These are phyloP conservation scores for Drosophila kambysellisi DNA, from an alignment of 2,888 invertebrate species.

Conservation along the genomic window DNA sequence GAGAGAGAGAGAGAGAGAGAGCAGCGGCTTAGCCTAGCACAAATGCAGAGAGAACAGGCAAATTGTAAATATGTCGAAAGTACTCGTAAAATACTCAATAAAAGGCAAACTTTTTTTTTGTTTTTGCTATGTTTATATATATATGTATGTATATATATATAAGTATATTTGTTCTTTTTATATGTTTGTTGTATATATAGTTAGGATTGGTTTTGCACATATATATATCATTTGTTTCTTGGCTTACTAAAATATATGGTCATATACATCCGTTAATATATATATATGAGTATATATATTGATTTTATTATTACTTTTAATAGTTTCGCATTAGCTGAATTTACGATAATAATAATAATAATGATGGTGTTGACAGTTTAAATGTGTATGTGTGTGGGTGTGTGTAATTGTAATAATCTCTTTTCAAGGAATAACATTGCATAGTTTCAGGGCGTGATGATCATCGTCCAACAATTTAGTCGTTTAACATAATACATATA, in stretches of 20 bases:
- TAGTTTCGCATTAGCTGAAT: conserved; percentile 49
- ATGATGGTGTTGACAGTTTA: conserved; percentile 48
- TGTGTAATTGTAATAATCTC: conserved; percentile 78
- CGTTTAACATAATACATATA: conserved; percentile 71
- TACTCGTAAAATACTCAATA: conserved; percentile 6
- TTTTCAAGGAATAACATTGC: conserved; percentile 82
- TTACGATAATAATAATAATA: conserved; percentile 38
- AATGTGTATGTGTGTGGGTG: conserved; percentile 49
- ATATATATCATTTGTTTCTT: conserved; percentile 65
- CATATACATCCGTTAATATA: conserved; percentile 23
- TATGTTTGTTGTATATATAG: conserved; percentile 60
- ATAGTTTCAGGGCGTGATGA: conserved; percentile 70
- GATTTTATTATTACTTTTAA: conserved; percentile 48
- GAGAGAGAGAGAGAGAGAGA: conserved; percentile 16
- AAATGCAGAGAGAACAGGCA: conserved; percentile 65
- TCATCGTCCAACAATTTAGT: conserved; percentile 72
- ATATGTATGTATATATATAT: conserved; percentile 42
- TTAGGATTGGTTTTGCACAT: conserved; percentile 69
- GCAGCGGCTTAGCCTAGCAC: conserved; percentile 54
- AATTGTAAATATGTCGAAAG: conserved; percentile 6
- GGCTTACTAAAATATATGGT: conserved; percentile 77
- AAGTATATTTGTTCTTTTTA: conserved; percentile 11
- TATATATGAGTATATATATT: conserved; percentile 42
- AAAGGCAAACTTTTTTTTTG: conserved; percentile 23
- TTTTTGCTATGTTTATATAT: conserved; percentile 45